These are phyloP conservation scores for Ophioninae sp. DNA, from an alignment of 2,888 invertebrate genomes.

Conservation along the genomic window DNA sequence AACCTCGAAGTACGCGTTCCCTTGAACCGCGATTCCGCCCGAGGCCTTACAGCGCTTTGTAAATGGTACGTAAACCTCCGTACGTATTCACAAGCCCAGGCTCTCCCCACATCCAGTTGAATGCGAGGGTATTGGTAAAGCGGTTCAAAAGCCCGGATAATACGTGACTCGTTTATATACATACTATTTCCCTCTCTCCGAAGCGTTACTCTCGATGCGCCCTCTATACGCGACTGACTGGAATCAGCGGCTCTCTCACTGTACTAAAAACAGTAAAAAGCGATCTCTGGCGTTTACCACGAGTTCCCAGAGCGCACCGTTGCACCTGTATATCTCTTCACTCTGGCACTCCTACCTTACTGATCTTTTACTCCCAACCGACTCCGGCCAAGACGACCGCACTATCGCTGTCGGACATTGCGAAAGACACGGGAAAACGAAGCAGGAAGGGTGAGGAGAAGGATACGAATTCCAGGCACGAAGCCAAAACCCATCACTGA, in stretches of 20 bases:
- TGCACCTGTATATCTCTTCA: conserved; percentile 72
- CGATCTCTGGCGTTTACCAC: conserved; percentile 53
- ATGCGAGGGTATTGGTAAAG: conserved; percentile 60
- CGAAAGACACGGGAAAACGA: conserved; percentile 24
- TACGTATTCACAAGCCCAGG: conserved; percentile 1
- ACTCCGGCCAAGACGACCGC: conserved; percentile 52
- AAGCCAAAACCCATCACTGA: conserved; percentile 45
- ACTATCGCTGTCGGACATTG: conserved; percentile 30
- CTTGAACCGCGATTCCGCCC: conserved; percentile 66
- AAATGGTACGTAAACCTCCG: conserved; percentile 22
- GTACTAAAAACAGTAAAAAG: conserved; percentile 67
- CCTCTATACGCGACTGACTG: conserved; percentile 37
- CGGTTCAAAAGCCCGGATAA: conserved; percentile 44
- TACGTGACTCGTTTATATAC: conserved; percentile 27
- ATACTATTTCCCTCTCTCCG: conserved; percentile 20
- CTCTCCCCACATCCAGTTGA: conserved; percentile 57
- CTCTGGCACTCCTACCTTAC: conserved; percentile 72
- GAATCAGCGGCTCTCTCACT: conserved; percentile 34
- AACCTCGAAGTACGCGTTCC: conserved; percentile 62
- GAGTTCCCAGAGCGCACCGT: conserved; percentile 66
- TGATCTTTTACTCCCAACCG: conserved; percentile 65
- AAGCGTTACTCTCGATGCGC: conserved; percentile 46
- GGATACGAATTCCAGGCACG: conserved; percentile 51
- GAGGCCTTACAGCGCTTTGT: conserved; percentile 48
- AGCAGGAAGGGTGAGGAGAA: conserved; percentile 6